Base-by-base conservation (phyloP, 1,140 invertebrate genomes). In the Protaetia brevitarsis region DNA sequence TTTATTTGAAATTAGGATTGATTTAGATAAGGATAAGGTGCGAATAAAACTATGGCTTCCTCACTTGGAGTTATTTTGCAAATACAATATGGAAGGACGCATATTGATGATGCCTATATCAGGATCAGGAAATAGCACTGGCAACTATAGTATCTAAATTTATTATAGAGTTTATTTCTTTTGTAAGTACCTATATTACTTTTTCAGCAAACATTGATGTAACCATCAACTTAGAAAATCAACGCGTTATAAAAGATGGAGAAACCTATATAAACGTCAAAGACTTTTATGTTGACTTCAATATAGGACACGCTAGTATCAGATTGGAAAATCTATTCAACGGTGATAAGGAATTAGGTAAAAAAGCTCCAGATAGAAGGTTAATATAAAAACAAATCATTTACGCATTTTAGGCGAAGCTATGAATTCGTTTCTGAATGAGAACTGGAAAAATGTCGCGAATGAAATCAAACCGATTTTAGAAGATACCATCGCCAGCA, bases 251-350 rank as follows among this genome's bases (percentile, higher is more conserved):
- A 26, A 76, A 79, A 63, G 73, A 83, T 68, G 68, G 72, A n/a
- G 60, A 77, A 64, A 75, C 82, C 60, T 84, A 86, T 69, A 82
- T 86, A 28, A 82, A 82, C 31, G 83, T 89, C 3, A 80, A 82
- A 30, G 82, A 86, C n/a, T 83, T 90, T 21, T 81, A 82, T 30
- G 79, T 89, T 0, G 82, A 85, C 60, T 88, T 89, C 68, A 79
- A 85, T 8, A 80, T 89, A 6, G 84, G 82, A 0, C 73, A 83
- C 30, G 86, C 86, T 0, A 78, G 79, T 4, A 80, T 90, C 60
- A 77, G 87, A 61, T 77, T 91, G 4, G 83, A 88, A 4, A 86
- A 90, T 79, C 77, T 90, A 0, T 90, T 90, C 70, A 86, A 88
- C 67, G 87, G 87, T 0, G 87, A 91, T 69, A 76, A 82, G 58